Evolutionary conservation across 1,140 invertebrate genomes (phyloP), one percentile per base, ranked within the genome.

Genomic region (Caenorhabditis inopinata): DNA sequence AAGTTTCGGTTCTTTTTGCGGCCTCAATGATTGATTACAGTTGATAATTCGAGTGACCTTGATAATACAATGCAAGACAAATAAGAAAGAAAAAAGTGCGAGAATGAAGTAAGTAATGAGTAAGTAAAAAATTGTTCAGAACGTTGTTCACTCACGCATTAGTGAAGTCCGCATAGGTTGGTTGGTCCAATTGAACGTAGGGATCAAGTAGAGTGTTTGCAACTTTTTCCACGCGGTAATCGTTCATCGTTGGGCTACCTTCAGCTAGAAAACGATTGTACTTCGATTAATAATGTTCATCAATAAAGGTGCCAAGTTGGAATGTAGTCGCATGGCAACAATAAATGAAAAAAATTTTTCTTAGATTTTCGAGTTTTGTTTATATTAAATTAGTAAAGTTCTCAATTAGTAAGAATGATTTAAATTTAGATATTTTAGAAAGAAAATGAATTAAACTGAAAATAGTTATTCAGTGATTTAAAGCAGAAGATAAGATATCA

Each of bases 1-100:
- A 68, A 68, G 58, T 68, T 68, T 68, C 58, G 29, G 38, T 68
- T 68, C 58, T 68, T 68, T 68, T 68, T 68, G 32, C 32, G 58
- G 32, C 32, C 32, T 18, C 58, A 21, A 35, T 68, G 58, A 68
- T 68, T 68, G 58, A 68, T 68, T 23, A 38, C 58, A 68, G 58
- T 68, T 68, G 58, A 38, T 68, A 38, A 68, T 68, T 68, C 18
- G 58, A 68, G 14, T 68, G 58, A 68, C 58, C 58, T 68, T 68
- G 58, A 68, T 68, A 68, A 68, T 58, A 58, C 58, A 68, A 29
- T n/a, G 32, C n/a, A 38, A 38, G 32, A 68, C 58, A 68, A 68
- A 68, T 68, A 68, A 42, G 58, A 68, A 25, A 68, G 38, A 38
- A n/a, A 51, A 51, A n/a, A 23, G 12, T 38, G 23, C 35, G 12